These are phyloP conservation scores for Bibio marci DNA, from an alignment of 2,888 invertebrate genomes.

Conservation along the genomic window DNA sequence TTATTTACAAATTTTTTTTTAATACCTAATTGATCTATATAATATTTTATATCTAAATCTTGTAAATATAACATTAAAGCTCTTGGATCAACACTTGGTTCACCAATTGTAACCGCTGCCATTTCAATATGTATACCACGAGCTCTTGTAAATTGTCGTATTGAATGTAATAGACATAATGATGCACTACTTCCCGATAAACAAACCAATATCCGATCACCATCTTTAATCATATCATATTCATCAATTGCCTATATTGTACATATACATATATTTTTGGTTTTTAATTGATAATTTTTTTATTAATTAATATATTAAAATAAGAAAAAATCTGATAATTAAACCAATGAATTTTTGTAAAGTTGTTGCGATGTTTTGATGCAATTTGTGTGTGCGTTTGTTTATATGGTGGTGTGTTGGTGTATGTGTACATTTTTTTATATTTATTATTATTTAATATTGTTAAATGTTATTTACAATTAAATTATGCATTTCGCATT, in stretches of 20 bases:
- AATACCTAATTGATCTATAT: conserved; percentile 52
- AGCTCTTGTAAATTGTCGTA: conserved; percentile 65
- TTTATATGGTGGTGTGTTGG: no score
- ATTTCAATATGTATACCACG: conserved; percentile 60
- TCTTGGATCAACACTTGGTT: conserved; percentile 59
- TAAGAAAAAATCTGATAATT: no score
- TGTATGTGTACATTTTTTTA: no score
- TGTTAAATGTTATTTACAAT: no score
- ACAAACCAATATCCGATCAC: conserved; percentile 69
- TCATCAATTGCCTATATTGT: conserved; percentile 54
- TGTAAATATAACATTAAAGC: conserved; percentile 58
- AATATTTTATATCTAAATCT: conserved; percentile 53
- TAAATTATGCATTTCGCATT: no score
- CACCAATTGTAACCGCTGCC: conserved; percentile 38
- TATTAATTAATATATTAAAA: no score
- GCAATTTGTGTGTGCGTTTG: no score
- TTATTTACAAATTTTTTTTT: neutral
- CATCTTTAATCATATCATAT: conserved; percentile 66
- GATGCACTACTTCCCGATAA: conserved; percentile 73
- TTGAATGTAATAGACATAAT: conserved; percentile 63
- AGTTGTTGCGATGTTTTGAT: no score
- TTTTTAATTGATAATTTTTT: neutral
- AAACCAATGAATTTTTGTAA: no score
- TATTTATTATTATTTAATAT: no score
- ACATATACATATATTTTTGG: no score